Conservation (phyloP, 1,140 invertebrate species). For the Ganaspis sp. region DNA sequence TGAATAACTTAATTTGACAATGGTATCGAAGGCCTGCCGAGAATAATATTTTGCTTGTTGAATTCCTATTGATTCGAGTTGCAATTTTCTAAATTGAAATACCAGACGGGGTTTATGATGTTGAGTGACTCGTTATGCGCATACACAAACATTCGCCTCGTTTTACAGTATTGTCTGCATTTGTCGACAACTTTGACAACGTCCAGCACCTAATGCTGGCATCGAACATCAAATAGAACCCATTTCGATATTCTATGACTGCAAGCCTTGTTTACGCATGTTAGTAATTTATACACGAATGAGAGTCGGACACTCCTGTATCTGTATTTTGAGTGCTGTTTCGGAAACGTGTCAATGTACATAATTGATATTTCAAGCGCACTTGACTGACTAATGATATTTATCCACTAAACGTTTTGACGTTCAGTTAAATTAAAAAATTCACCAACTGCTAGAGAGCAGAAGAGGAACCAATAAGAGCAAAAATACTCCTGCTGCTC, state of each 20-base stretch:
- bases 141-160: constrained; percentile 5
- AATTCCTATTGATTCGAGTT: constrained; percentile 1
- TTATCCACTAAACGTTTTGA: constrained; percentile 13
- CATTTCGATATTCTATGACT: constrained; percentile 9
- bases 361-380: constrained; percentile 10
- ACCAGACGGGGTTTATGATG: constrained; percentile 3
- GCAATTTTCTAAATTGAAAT: constrained; percentile 6
- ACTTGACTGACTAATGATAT: constrained; percentile 10
- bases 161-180: constrained; percentile 10
- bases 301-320: not conserved
- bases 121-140: not conserved
- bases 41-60: not conserved
- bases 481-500: not conserved
- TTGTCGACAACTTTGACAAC: constrained; percentile 5
- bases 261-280: not conserved
- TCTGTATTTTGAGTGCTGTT: not conserved
- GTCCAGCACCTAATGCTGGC: constrained; percentile 2
- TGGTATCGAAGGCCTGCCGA: not conserved
- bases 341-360: not conserved
- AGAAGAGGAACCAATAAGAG: not conserved
- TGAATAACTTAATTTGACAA: not conserved
- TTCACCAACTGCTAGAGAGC: not conserved
- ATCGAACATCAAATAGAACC: constrained; percentile 13
- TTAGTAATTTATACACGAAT: constrained; percentile 6
- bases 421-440: not conserved